Base-by-base conservation (phyloP, 2,797 vertebrate species). In the Enteromius trimaculatus region DNA sequence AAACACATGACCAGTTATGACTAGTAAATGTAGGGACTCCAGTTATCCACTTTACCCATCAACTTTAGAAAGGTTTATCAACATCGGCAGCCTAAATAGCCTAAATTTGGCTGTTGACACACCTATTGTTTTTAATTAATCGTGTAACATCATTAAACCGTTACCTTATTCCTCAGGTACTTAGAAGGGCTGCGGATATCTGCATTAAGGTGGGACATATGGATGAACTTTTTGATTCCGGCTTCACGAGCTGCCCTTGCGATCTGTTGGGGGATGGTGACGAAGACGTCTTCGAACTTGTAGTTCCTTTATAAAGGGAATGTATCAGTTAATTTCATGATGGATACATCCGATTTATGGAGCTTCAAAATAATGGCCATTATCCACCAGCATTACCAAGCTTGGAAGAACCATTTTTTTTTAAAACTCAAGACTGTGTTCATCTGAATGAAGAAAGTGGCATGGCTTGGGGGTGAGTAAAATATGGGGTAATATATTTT, bases 121-220 rank as follows among this genome's bases (percentile, higher is more conserved):
- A 26, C 8, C 2, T 1, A 19, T 19, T 26, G 42, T 19, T 42
- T 69, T 55, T 21, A 6, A 26, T 23, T 19, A 26, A 42, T n/a
- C 0, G 31, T 44, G 23, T 62, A 31, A 39, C 2, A 6, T 60
- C 13, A 60, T 62, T 62, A 29, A 62, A 29, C 7, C 7, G 0
- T 53, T 72, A 98, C 98, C 95, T 99, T 99, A 91, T 87, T 98
- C 88, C 97, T 96, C 88, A 99, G 92, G 87, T 97, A 98, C 87
- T 95, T 97, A 26, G 98, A 99, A 21, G 94, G 89, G 88, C 98
- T 99, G 88, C 91, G 95, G 76, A 99, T 95, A 90, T 93, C 94
- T 19, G 98, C 97, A 68, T 99, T 99, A 68, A 99, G 94, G 89
- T 99, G 98, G 72, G 98, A 99, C 88, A 99, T 42, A 51, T 99